phyloP scores from a whole-genome alignment of 2,797 vertebrate species.

The Platyrinchus mystaceus region DNA sequence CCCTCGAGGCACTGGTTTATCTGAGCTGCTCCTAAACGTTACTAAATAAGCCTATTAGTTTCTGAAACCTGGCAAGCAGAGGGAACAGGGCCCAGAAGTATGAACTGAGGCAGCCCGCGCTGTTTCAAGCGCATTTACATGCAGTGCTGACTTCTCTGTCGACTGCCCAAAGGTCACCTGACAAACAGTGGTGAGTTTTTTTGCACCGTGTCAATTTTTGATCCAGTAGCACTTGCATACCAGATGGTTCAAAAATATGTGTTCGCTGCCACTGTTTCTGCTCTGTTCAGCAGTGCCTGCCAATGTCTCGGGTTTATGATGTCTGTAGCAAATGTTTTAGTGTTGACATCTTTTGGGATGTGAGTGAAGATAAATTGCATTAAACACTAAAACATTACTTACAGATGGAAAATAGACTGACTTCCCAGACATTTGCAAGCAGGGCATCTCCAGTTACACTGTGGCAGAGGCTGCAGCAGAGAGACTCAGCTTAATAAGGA shows the following conservation, averaged over 20 bases:
- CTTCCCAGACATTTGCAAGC: slow-evolving; percentile 31
- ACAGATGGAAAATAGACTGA: slow-evolving; percentile 63
- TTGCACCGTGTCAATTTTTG: slow-evolving; percentile 45
- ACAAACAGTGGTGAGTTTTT: slow-evolving; percentile 54
- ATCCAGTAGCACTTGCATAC: slow-evolving; percentile 15
- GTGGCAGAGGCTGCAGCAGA: slow-evolving; percentile 12
- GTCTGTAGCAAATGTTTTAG: slow-evolving; percentile 66
- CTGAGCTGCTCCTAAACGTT: slow-evolving; percentile 33
- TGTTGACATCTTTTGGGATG: slow-evolving; percentile 58
- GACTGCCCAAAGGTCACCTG: slow-evolving; percentile 63
- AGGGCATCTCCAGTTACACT: not conserved
- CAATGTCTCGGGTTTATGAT: slow-evolving; percentile 58
- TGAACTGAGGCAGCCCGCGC: not conserved
- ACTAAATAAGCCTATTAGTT: slow-evolving; percentile 59
- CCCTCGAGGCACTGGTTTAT: slow-evolving; percentile 45
- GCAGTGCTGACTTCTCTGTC: not conserved
- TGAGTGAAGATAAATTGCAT: slow-evolving; percentile 58
- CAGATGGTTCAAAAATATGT: slow-evolving; percentile 65
- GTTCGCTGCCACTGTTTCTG: slow-evolving; percentile 28
- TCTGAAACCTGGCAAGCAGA: slow-evolving; percentile 23
- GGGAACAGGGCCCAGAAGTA: slow-evolving; percentile 33
- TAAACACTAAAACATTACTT: slow-evolving; percentile 63
- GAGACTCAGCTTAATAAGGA: not conserved
- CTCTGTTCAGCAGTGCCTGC: slow-evolving; percentile 49
- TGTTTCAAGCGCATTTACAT: slow-evolving; percentile 30